Evolutionary conservation across 2,113 vertebrate genomes (phyloP).

Genomic region (Telmatochromis bifrenatus): DNA sequence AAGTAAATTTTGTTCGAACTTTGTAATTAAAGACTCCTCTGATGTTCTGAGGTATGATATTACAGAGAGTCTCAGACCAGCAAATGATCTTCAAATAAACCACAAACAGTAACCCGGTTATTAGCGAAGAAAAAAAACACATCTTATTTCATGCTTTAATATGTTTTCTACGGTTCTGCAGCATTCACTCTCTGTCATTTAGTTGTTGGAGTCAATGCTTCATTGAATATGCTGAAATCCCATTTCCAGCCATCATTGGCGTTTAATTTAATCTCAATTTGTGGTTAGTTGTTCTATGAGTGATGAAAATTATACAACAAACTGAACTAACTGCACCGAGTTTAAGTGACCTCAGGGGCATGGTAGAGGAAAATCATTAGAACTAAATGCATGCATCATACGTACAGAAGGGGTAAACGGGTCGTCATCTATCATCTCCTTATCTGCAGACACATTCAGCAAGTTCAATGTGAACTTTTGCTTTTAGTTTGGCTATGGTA

Average conservation of each 20-base stretch:
- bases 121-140: slow-evolving; percentile 47
- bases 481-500: neutral
- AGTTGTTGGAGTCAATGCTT: slow-evolving; percentile 22
- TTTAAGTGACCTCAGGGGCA: neutral
- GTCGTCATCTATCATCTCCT: slow-evolving; percentile 10
- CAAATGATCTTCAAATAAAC: slow-evolving; percentile 64
- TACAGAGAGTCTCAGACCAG: slow-evolving; percentile 32
- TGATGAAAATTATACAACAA: slow-evolving; percentile 17
- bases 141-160: slow-evolving; percentile 57
- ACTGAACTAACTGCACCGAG: neutral
- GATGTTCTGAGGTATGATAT: slow-evolving; percentile 46
- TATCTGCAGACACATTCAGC: slow-evolving; percentile 25
- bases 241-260: neutral
- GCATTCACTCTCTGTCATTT: slow-evolving; percentile 48
- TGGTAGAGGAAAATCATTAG: neutral
- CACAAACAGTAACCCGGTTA: slow-evolving; percentile 54
- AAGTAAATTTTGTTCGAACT: slow-evolving; percentile 31
- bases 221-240: slow-evolving; percentile 10
- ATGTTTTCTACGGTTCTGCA: slow-evolving; percentile 6
- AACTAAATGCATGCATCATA: neutral
- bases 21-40: slow-evolving; percentile 60
- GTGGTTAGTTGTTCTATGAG: slow-evolving; percentile 2
- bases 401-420: neutral
- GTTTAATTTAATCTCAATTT: slow-evolving; percentile 22
- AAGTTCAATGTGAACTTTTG: neutral